A percentile compares a stretch with the other conserved stretches of the same genome.
Conservation (phyloP, 2,797 vertebrate species). For the Smutsia temminckii region DNA sequence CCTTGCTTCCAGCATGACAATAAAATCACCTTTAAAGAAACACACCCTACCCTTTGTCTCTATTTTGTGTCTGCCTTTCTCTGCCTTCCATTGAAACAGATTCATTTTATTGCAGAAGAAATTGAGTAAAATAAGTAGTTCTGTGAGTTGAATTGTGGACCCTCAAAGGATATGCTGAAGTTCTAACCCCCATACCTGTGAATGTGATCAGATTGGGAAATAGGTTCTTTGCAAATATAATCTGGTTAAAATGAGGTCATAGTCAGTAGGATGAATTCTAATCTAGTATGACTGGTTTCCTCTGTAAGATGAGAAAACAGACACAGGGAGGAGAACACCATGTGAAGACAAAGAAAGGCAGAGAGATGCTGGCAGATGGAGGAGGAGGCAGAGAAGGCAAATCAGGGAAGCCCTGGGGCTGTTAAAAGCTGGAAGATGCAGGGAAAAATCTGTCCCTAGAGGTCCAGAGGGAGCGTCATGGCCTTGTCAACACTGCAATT, state of each 20-base stretch:
- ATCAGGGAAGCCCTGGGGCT: background rate
- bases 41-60: background rate
- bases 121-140: background rate
- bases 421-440: background rate
- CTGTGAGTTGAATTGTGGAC: background rate
- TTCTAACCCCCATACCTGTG: background rate
- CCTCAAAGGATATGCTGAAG: background rate
- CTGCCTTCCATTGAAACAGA: background rate
- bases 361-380: background rate
- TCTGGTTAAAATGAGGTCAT: background rate
- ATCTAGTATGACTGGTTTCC: background rate
- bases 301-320: background rate
- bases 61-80: background rate
- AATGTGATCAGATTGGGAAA: background rate
- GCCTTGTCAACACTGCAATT: background rate
- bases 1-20: slow-evolving; percentile 21
- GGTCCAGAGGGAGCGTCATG: background rate
- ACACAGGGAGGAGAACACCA: background rate
- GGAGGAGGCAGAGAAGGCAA: background rate
- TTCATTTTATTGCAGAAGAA: background rate
- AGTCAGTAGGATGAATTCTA: background rate
- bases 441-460: background rate
- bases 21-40: slow-evolving; percentile 11
- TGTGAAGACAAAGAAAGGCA: background rate
- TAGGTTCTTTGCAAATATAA: background rate